Conservation (phyloP, 2,888 invertebrate genomes). For the Xestia xanthographa region DNA sequence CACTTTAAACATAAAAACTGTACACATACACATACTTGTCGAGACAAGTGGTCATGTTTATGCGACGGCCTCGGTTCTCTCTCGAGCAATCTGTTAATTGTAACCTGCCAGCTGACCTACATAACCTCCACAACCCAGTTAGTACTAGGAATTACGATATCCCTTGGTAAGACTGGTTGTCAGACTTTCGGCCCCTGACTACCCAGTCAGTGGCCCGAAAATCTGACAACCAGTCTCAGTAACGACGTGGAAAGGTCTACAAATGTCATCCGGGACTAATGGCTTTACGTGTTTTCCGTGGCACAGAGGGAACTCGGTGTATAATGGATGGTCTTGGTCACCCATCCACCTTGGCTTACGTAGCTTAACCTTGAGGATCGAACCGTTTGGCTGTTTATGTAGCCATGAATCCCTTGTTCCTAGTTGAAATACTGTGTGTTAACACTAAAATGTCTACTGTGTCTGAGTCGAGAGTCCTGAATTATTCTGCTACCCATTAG, state of each 20-base stretch:
- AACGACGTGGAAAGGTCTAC: too few species aligned
- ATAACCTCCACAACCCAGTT: too few species aligned
- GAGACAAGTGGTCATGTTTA: too few species aligned
- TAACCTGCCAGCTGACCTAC: too few species aligned
- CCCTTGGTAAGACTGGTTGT: not conserved
- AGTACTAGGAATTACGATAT: not conserved
- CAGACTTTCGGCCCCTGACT: too few species aligned
- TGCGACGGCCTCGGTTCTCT: not conserved
- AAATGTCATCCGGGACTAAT: not conserved
- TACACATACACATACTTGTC: too few species aligned
- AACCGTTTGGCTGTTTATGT: not conserved
- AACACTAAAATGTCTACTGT: not conserved
- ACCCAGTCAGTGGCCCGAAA: too few species aligned
- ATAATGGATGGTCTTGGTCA: not conserved
- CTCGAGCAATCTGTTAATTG: not conserved
- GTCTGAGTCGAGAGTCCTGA: constrained; percentile 35
- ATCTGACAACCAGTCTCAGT: too few species aligned
- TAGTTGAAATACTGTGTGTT: constrained; percentile 7
- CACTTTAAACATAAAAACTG: not conserved
- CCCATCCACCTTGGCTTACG: too few species aligned
- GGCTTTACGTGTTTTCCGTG: not conserved
- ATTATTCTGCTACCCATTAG: constrained; percentile 67
- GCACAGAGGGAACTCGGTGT: not conserved
- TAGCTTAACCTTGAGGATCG: not conserved
- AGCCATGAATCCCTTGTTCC: not conserved